Evolutionary conservation across 1,140 invertebrate genomes (phyloP), one percentile per base, ranked within the genome.

Genomic region (Lucilia cuprina): DNA sequence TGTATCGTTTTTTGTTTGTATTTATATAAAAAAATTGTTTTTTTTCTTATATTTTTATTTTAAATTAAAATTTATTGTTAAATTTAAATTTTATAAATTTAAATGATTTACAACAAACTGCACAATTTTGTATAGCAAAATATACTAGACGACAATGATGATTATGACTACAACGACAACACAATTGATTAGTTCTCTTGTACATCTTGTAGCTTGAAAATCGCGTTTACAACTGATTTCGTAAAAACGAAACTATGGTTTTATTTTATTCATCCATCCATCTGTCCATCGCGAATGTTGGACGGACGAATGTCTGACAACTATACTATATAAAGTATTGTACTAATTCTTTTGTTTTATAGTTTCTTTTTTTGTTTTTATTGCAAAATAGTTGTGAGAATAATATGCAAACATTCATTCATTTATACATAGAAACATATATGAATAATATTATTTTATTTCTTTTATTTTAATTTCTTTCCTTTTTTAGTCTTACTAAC

Each of bases 141-240:
- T 55, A 2, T 9, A 21, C 19, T 21, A 70, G 21, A 70, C 21
- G 65, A 70, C n/a, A n/a, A 70, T 25, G 65, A 9, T 21, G 65
- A 70, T 25, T 0, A 70, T 8, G 21, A 21, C 55, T 12, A 60
- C 14, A 7, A 60, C 55, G 13, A 60, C 13, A 17, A 60, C 13
- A 60, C 13, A 2, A 60, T n/a, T n/a, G 55, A 17, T 60, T 60
- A 14, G n/a, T 60, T 60, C 55, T 17, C n/a, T 60, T 12, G 55
- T 17, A 70, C 65, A 70, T 70, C 65, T 70, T 70, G 65, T 70
- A 21, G n/a, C 65, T 70, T 70, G 65, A 70, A 70, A 70, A 70
- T 70, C 65, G 65, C 65, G 65, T 70, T 70, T 70, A 70, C 65
- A 70, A 70, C 65, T 70, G 65, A 70, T 70, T 19, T 70, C 12